A percentile compares a stretch with the other conserved stretches of the same genome.
Evolutionary conservation across 2,888 invertebrate genomes (phyloP).

Genomic region (Noctua fimbriata): DNA sequence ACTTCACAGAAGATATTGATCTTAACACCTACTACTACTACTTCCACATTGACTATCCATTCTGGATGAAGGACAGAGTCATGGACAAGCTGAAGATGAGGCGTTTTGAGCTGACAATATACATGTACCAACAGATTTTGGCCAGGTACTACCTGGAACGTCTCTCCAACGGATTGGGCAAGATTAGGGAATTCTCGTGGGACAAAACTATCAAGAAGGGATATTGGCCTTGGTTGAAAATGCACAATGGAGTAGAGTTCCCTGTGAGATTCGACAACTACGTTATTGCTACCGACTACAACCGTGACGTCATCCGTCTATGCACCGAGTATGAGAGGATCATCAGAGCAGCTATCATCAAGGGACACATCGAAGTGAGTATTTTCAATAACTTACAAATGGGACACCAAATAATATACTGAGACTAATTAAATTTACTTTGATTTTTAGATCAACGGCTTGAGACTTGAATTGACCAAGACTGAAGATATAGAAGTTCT

Average conservation of each 20-base stretch:
- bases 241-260: slow-evolving; percentile 89
- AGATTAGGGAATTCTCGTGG: slow-evolving; percentile 85
- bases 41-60: slow-evolving; percentile 91
- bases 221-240: slow-evolving; percentile 90
- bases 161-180: slow-evolving; percentile 87
- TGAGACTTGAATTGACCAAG: slow-evolving; percentile 81
- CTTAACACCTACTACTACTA: slow-evolving; percentile 91
- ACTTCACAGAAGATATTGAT: slow-evolving; percentile 93
- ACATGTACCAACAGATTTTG: slow-evolving; percentile 92
- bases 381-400: slow-evolving; percentile 1
- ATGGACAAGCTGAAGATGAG: slow-evolving; percentile 80
- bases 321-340: slow-evolving; percentile 87
- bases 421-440: background rate
- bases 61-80: slow-evolving; percentile 90
- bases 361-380: slow-evolving; percentile 87
- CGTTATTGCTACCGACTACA: slow-evolving; percentile 77
- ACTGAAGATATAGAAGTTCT: slow-evolving; percentile 89
- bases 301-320: slow-evolving; percentile 77
- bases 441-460: slow-evolving; percentile 78
- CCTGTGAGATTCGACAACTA: slow-evolving; percentile 88
- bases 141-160: slow-evolving; percentile 91
- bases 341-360: slow-evolving; percentile 90
- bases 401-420: background rate
- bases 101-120: slow-evolving; percentile 90
- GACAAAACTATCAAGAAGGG: slow-evolving; percentile 85